A percentile compares a stretch with the other conserved stretches of the same genome.
These are phyloP conservation scores for Pteropus rufus DNA, from an alignment of 2,797 vertebrate species.

Conservation along the genomic window DNA sequence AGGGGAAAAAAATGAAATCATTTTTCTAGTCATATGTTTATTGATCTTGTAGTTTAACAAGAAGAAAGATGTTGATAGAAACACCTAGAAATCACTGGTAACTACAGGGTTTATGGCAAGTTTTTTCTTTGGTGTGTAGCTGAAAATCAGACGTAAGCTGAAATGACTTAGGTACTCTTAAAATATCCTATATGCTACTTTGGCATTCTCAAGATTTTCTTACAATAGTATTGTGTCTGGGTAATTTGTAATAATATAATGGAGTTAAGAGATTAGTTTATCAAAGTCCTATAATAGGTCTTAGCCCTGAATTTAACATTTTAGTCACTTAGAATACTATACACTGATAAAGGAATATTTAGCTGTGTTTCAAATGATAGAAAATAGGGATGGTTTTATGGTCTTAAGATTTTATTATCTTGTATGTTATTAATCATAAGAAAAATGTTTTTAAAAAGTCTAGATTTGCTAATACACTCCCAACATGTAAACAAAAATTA, in stretches of 20 bases:
- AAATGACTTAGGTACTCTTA: not conserved
- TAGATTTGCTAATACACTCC: not conserved
- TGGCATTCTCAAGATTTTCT: not conserved
- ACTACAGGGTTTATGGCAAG: not conserved
- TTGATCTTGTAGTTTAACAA: not conserved
- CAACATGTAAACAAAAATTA: not conserved
- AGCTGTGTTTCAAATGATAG: not conserved
- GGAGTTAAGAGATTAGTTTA: not conserved
- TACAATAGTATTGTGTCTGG: not conserved
- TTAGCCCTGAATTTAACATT: slow-evolving; percentile 18
- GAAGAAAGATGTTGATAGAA: not conserved
- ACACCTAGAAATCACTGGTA: not conserved
- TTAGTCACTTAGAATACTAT: not conserved
- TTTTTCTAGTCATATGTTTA: rapidly evolving
- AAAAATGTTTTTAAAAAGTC: not conserved
- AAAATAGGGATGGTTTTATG: not conserved
- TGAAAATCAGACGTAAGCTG: not conserved
- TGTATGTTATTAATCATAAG: not conserved
- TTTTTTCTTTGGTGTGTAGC: not conserved
- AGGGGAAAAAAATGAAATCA: not conserved
- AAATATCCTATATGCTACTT: not conserved
- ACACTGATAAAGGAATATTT: not conserved
- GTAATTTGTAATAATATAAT: not conserved
- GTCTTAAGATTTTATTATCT: not conserved
- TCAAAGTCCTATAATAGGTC: not conserved